Percentiles rank a stretch among this genome's conserved stretches.
These are phyloP conservation scores for Pardalotus punctatus DNA, from an alignment of 2,113 vertebrate species.

Conservation along the genomic window DNA sequence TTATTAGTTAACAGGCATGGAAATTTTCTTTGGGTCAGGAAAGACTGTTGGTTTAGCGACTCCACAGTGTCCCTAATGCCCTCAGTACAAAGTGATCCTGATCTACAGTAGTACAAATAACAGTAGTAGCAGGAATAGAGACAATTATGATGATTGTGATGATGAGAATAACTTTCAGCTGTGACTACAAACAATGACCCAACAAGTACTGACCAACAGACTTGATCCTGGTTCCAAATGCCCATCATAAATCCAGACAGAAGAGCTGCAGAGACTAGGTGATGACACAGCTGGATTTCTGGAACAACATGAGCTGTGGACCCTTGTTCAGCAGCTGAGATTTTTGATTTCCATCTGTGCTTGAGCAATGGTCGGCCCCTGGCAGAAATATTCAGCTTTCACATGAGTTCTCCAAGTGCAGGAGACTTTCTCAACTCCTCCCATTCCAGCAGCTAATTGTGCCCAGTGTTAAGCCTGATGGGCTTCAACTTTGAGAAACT, in stretches of 20 bases:
- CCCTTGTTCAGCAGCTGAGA: background rate
- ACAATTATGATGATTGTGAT: background rate
- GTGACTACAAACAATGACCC: background rate
- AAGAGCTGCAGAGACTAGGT: background rate
- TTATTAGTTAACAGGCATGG: background rate
- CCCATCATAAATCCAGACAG: background rate
- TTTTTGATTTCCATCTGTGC: background rate
- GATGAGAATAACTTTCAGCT: background rate
- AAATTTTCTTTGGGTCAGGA: background rate
- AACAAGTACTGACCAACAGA: background rate
- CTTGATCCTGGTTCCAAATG: background rate
- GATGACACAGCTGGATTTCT: background rate
- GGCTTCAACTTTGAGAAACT: background rate
- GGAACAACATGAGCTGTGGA: background rate
- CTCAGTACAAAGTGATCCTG: background rate
- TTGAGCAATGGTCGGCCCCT: background rate
- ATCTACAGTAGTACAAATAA: background rate
- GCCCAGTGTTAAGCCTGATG: background rate
- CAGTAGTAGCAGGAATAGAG: background rate
- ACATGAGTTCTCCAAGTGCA: accelerated
- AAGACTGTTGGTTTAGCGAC: background rate
- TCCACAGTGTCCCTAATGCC: background rate
- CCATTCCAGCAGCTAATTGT: background rate
- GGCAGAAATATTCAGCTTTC: background rate
- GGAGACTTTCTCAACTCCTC: background rate